Percentiles rank a stretch among this genome's conserved stretches.
Conservation (phyloP, 2,113 vertebrate species). For the Pungitius pungitius region DNA sequence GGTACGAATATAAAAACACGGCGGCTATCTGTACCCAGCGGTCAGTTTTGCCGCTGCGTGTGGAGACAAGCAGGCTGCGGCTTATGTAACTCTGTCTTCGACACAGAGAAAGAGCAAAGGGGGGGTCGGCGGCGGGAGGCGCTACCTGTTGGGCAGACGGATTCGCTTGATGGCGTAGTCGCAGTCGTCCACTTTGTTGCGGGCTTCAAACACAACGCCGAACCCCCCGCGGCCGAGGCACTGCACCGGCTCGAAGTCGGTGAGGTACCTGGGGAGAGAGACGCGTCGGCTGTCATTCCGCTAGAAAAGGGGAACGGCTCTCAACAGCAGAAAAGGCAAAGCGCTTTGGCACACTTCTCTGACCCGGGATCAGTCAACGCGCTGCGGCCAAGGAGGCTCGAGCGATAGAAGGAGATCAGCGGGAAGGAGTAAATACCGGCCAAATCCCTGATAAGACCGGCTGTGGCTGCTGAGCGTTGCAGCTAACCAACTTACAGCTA, state of each 20-base stretch:
- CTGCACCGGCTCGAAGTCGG: slow-evolving; percentile 97
- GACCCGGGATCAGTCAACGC: neutral
- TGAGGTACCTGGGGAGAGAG: slow-evolving; percentile 87
- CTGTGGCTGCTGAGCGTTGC: slow-evolving; percentile 6
- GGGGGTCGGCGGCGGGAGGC: neutral
- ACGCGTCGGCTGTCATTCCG: slow-evolving; percentile 20
- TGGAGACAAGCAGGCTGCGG: neutral
- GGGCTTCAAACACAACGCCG: slow-evolving; percentile 97
- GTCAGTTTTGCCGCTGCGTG: neutral
- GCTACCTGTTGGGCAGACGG: slow-evolving; percentile 94
- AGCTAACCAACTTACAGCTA: neutral
- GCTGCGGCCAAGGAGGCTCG: neutral
- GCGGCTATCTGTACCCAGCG: slow-evolving; percentile 13
- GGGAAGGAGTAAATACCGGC: neutral
- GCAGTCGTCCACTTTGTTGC: slow-evolving; percentile 98
- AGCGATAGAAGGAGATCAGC: slow-evolving; percentile 8
- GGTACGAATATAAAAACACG: slow-evolving; percentile 17
- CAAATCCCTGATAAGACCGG: neutral
- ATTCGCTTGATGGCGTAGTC: slow-evolving; percentile 99
- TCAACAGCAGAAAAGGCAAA: neutral
- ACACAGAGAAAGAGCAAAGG: slow-evolving; percentile 19
- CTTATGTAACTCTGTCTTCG: slow-evolving; percentile 23
- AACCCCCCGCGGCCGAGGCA: slow-evolving; percentile 97
- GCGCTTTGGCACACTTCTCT: neutral
- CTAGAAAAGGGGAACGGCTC: neutral